Conservation (phyloP, 2,888 invertebrate species). For the Teleogryllus oceanicus region DNA sequence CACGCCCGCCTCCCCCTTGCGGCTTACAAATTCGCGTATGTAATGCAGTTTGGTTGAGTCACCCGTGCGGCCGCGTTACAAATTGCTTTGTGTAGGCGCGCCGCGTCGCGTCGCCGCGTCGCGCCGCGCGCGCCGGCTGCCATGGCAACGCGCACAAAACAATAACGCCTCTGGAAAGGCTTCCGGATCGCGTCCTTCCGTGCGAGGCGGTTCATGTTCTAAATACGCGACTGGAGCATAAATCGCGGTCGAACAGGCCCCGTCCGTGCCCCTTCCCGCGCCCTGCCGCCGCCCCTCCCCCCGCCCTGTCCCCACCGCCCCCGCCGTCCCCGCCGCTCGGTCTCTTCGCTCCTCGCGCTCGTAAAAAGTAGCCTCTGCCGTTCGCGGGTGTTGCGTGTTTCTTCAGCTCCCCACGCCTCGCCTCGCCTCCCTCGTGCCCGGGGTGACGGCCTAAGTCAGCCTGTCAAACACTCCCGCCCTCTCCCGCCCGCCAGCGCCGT, state of each 20-base stretch:
- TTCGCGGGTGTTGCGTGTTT: conserved; percentile 18
- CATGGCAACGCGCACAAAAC: not conserved
- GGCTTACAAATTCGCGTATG: conserved; percentile 2
- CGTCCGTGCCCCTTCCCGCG: not conserved
- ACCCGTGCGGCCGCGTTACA: not conserved
- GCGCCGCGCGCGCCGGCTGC: not conserved
- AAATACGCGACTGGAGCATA: not conserved
- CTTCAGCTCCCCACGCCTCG: not conserved
- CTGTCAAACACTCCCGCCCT: conserved; percentile 1
- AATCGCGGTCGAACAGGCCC: not conserved
- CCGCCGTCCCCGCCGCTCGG: not conserved
- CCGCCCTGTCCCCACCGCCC: not conserved
- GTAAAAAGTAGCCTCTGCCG: not conserved
- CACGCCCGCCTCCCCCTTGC: not conserved
- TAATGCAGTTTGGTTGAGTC: conserved; percentile 6
- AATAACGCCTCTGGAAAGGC: not conserved
- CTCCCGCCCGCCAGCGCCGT: not conserved
- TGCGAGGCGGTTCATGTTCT: conserved; percentile 3
- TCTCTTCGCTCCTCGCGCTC: too few relatives aligned
- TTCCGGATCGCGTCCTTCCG: not conserved
- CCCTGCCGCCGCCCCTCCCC: not conserved
- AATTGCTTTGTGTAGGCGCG: conserved; percentile 1
- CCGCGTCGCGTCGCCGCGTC: not conserved
- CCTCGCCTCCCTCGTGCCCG: not conserved
- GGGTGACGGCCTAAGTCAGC: conserved; percentile 18